These are phyloP conservation scores for Parthenolecanium corni DNA, from an alignment of 2,888 invertebrate genomes.

Conservation along the genomic window DNA sequence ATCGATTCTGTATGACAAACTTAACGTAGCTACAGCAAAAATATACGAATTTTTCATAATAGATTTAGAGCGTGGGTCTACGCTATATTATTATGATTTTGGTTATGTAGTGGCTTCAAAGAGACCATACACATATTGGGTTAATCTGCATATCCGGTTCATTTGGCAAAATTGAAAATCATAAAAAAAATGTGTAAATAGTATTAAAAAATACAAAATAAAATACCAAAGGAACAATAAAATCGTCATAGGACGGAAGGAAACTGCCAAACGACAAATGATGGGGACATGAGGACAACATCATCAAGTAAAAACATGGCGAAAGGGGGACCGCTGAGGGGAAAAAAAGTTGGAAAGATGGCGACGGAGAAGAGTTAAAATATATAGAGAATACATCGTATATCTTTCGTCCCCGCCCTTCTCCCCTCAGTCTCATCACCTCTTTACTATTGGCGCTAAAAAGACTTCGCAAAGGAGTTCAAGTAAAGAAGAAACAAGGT, in stretches of 20 bases:
- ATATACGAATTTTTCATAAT: no score
- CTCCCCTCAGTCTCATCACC: background rate
- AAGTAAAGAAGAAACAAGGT: background rate
- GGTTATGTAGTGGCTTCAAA: no score
- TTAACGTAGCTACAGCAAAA: no score
- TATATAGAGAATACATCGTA: constrained; percentile 4
- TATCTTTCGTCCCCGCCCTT: constrained; percentile 3
- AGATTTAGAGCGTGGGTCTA: no score
- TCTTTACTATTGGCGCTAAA: background rate
- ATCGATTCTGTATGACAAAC: no score
- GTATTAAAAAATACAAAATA: background rate
- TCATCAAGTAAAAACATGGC: constrained; percentile 9
- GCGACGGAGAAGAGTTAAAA: background rate
- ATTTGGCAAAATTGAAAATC: constrained; percentile 8
- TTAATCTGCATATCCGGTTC: constrained; percentile 11
- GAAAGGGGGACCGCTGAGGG: background rate
- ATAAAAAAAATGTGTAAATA: constrained; percentile 12
- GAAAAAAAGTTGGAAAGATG: background rate
- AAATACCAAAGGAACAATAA: background rate
- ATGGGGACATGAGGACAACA: constrained; percentile 19
- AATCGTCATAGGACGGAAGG: background rate
- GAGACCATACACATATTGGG: no score
- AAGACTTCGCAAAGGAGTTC: background rate
- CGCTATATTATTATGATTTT: no score
- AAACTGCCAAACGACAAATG: constrained; percentile 22